Percentiles rank a stretch among this genome's conserved stretches.
phyloP scores from a whole-genome alignment of 2,888 invertebrate genomes.

The Microctonus hyperodae region DNA sequence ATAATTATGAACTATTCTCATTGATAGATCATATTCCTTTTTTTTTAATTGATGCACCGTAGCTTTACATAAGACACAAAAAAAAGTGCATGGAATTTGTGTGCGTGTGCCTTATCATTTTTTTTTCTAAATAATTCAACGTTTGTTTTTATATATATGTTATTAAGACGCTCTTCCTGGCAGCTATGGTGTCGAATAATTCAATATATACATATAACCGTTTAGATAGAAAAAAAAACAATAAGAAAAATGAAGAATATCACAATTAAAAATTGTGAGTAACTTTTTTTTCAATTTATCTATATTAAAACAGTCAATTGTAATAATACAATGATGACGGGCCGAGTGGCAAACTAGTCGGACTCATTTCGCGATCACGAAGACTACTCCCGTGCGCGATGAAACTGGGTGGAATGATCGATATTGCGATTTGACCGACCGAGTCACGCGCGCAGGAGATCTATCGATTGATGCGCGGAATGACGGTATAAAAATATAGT shows the following conservation, averaged over 20 bases:
- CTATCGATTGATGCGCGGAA: slow-evolving; percentile 31
- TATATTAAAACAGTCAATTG: slow-evolving; percentile 37
- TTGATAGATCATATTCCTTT: background rate
- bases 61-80: background rate
- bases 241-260: background rate
- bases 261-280: background rate
- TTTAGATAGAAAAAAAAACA: background rate
- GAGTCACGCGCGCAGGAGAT: slow-evolving; percentile 22
- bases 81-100: background rate
- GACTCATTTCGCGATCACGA: slow-evolving; percentile 49
- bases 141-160: slow-evolving; percentile 20
- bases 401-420: slow-evolving; percentile 8
- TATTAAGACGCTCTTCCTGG: slow-evolving; percentile 38
- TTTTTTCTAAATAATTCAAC: background rate
- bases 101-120: background rate
- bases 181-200: slow-evolving; percentile 24
- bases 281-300: background rate
- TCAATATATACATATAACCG: background rate
- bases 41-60: background rate
- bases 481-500: slow-evolving; percentile 26
- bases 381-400: slow-evolving; percentile 34
- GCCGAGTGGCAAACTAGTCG: slow-evolving; percentile 58
- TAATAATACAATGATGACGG: slow-evolving; percentile 25
- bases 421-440: slow-evolving; percentile 13
- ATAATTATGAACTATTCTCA: slow-evolving; percentile 8